A percentile compares a stretch with the other conserved stretches of the same genome.
Evolutionary conservation across 1,140 invertebrate species (phyloP).

Genomic region (Mesaphorura yosii): DNA sequence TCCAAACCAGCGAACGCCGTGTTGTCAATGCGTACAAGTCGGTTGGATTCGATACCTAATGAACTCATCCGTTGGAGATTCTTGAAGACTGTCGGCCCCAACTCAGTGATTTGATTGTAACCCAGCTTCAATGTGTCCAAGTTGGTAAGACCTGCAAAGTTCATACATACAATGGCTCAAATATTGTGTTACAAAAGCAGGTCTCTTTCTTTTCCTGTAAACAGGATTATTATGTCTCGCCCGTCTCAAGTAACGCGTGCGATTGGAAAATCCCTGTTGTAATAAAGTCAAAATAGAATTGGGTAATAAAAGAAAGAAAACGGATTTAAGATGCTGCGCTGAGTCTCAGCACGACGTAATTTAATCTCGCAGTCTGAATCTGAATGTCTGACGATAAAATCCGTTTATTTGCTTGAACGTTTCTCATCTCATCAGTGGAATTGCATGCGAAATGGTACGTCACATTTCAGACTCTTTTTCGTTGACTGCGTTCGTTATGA

Average conservation of each 20-base stretch:
- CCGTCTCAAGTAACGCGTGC: neutral
- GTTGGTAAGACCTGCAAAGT: constrained; percentile 52
- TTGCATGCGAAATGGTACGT: neutral
- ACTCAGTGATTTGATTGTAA: constrained; percentile 63
- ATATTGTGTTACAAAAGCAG: neutral
- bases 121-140: constrained; percentile 70
- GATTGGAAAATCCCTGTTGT: no score
- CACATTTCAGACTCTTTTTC: constrained; percentile 1
- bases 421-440: no score
- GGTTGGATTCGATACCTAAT: constrained; percentile 72
- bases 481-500: neutral
- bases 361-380: no score
- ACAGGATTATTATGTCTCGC: neutral
- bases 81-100: constrained; percentile 65
- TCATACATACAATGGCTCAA: neutral
- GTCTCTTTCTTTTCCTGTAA: neutral
- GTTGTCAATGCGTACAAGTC: constrained; percentile 62
- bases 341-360: no score
- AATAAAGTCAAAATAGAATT: no score
- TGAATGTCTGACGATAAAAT: no score
- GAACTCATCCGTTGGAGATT: constrained; percentile 66
- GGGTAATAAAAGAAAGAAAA: no score
- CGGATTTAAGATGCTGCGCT: no score
- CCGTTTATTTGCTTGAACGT: no score
- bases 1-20: constrained; percentile 72